Percentiles rank a stretch among this genome's conserved stretches.
Evolutionary conservation across 1,140 invertebrate genomes (phyloP).

Genomic region (Drosophila guanche): DNA sequence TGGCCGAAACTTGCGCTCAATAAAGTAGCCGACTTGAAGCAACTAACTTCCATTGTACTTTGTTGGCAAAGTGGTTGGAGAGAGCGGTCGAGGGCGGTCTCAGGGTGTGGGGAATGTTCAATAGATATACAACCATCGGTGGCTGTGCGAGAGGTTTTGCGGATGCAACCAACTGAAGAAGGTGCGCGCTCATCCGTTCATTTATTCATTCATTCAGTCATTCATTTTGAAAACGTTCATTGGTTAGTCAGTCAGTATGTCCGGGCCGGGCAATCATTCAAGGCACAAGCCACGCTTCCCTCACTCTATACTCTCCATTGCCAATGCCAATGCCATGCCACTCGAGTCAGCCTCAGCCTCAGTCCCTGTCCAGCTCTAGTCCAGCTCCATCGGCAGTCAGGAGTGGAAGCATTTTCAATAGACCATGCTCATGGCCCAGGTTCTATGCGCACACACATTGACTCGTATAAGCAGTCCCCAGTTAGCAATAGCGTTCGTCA

Average conservation of each 20-base stretch:
- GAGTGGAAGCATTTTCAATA: constrained; percentile 60
- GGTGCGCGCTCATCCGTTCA: constrained; percentile 78
- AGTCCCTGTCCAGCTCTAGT: constrained; percentile 15
- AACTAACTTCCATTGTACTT: constrained; percentile 79
- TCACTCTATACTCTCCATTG: constrained; percentile 9
- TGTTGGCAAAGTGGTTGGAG: background rate
- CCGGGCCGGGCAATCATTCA: constrained; percentile 73
- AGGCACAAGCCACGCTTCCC: no score
- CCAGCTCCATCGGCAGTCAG: constrained; percentile 36
- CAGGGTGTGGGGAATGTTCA: no score
- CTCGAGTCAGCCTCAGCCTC: constrained; percentile 12
- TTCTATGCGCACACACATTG: constrained; percentile 38
- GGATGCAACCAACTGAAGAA: constrained; percentile 79
- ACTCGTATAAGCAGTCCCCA: constrained; percentile 70
- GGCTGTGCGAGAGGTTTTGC: constrained; percentile 61
- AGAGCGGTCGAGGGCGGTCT: no score
- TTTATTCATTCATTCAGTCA: constrained; percentile 82
- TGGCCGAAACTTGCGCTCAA: constrained; percentile 72
- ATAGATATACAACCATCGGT: constrained; percentile 55
- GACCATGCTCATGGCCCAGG: constrained; percentile 35
- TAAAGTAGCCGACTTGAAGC: constrained; percentile 75
- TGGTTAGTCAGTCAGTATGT: constrained; percentile 78
- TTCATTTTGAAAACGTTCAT: constrained; percentile 76
- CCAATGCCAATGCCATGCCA: constrained; percentile 48
- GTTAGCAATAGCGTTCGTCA: constrained; percentile 80